Evolutionary conservation across 2,888 invertebrate species (phyloP).

Genomic region (Drosophila kambysellisi): DNA sequence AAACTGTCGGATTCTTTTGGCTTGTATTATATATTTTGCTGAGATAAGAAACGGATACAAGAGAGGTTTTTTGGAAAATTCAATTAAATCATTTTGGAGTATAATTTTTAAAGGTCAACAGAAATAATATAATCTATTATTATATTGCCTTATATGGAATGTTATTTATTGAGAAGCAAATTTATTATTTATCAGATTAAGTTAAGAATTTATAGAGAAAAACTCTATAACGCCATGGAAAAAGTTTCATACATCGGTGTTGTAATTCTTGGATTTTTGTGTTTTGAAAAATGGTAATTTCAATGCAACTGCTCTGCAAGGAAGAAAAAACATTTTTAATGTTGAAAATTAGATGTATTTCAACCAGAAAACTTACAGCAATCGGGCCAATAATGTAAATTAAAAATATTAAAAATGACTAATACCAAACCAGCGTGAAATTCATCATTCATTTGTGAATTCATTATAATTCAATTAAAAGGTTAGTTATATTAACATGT

Average conservation of each 20-base stretch:
- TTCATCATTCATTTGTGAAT: background rate
- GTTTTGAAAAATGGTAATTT: background rate
- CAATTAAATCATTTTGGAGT: background rate
- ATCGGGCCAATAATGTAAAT: background rate
- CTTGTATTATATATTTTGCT: background rate
- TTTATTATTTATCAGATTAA: too few relatives aligned
- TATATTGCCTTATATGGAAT: background rate
- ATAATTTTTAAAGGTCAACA: background rate
- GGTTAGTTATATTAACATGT: background rate
- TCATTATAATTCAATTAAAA: background rate
- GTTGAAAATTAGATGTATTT: background rate
- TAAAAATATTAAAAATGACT: background rate
- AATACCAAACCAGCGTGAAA: background rate
- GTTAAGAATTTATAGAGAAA: too few relatives aligned
- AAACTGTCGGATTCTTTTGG: background rate
- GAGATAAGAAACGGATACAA: background rate
- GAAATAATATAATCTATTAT: background rate
- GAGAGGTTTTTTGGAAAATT: background rate
- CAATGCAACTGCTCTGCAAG: background rate
- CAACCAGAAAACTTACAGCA: background rate
- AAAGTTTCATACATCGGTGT: background rate
- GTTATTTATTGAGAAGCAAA: background rate
- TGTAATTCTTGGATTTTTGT: background rate
- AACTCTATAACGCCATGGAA: background rate
- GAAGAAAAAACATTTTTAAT: background rate